A percentile compares a stretch with the other conserved stretches of the same genome.
Conservation (phyloP, 2,888 invertebrate species). For the Cenopis cana region DNA sequence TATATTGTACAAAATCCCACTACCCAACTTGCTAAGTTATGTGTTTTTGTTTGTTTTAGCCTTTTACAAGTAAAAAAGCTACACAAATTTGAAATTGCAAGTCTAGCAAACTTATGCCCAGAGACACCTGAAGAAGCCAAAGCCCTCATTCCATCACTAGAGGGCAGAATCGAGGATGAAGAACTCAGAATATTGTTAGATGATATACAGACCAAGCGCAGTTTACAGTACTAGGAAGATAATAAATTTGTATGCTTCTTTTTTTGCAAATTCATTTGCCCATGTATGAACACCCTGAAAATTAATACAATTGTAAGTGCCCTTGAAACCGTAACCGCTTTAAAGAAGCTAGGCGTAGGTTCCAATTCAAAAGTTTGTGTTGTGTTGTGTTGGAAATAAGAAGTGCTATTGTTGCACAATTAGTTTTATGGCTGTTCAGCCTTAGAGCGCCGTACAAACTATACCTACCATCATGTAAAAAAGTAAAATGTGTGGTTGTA, state of each 20-base stretch:
- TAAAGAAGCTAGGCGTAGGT: too few relatives aligned
- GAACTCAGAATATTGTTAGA: slow-evolving; percentile 98
- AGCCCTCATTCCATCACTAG: slow-evolving; percentile 97
- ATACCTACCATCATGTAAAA: too few relatives aligned
- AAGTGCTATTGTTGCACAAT: too few relatives aligned
- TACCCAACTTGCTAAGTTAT: not conserved
- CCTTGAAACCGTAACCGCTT: too few relatives aligned
- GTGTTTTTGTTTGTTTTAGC: slow-evolving; percentile 79
- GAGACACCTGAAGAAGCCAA: slow-evolving; percentile 99
- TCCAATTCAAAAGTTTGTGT: too few relatives aligned
- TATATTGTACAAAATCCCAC: too few relatives aligned
- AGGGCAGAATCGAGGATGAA: slow-evolving; percentile 99
- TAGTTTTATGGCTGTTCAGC: too few relatives aligned
- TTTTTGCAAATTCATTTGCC: not conserved
- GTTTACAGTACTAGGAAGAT: slow-evolving; percentile 93
- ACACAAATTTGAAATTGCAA: slow-evolving; percentile 99
- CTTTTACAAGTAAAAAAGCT: slow-evolving; percentile 95
- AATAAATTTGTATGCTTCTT: not conserved
- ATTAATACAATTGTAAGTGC: too few relatives aligned
- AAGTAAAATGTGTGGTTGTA: too few relatives aligned
- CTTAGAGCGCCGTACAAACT: too few relatives aligned
- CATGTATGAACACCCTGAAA: too few relatives aligned
- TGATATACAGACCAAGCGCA: slow-evolving; percentile 99
- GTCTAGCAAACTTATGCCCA: slow-evolving; percentile 98
- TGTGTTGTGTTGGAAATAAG: too few relatives aligned